A percentile compares a stretch with the other conserved stretches of the same genome.
Conservation (phyloP, 1,140 invertebrate genomes). For the Prorops nasuta region DNA sequence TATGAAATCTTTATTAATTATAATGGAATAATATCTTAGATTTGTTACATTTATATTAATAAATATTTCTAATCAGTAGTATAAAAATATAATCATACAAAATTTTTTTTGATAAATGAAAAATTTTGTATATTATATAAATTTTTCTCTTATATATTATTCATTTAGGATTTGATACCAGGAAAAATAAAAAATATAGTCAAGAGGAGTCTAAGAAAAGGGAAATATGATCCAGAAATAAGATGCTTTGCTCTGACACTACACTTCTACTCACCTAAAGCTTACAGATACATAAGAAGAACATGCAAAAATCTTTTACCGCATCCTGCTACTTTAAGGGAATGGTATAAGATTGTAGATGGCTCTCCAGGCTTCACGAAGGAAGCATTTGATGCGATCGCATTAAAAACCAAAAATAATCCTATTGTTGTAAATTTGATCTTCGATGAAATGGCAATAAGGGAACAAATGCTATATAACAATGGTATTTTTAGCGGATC, state of each 20-base stretch:
- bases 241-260: neutral
- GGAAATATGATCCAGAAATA: neutral
- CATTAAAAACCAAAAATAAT: neutral
- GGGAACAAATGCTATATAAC: conserved; percentile 3
- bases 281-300: neutral
- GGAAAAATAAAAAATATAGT: neutral
- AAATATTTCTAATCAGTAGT: no score
- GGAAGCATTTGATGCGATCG: neutral
- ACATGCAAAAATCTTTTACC: neutral
- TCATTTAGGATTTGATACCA: neutral
- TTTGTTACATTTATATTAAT: no score
- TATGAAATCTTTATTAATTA: no score
- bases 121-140: no score
- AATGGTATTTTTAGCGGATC: neutral
- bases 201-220: neutral
- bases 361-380: neutral
- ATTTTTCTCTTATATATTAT: no score
- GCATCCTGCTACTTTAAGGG: neutral
- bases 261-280: neutral
- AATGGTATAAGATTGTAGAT: neutral
- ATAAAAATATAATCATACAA: no score
- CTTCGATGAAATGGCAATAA: conserved; percentile 4
- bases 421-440: neutral
- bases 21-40: no score
- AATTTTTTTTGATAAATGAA: no score